Evolutionary conservation across 2,888 invertebrate species (phyloP).

Genomic region (Diabrotica balteata): DNA sequence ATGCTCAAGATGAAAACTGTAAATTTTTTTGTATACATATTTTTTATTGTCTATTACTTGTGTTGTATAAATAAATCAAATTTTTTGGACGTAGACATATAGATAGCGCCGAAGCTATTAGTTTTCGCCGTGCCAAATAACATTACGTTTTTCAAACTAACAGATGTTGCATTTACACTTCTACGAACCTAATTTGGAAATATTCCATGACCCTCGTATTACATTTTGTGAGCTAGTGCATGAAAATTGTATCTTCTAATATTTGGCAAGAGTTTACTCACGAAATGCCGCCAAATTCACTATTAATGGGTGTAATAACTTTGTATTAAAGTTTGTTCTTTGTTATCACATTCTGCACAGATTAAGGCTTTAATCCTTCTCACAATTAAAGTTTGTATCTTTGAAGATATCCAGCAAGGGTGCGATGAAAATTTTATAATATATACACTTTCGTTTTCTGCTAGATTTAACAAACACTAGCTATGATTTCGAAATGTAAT

Average conservation of each 20-base stretch:
- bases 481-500: too few relatives aligned
- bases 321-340: constrained; percentile 41
- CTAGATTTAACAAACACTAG: background rate
- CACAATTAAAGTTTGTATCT: constrained; percentile 46
- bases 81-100: too few relatives aligned
- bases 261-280: constrained; percentile 21
- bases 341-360: constrained; percentile 43
- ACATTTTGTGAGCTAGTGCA: constrained; percentile 1
- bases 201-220: background rate
- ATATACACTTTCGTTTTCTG: constrained; percentile 4
- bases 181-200: background rate
- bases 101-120: too few relatives aligned
- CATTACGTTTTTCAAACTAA: too few relatives aligned
- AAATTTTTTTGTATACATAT: too few relatives aligned
- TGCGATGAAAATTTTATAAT: constrained; percentile 14
- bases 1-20: too few relatives aligned
- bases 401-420: constrained; percentile 12
- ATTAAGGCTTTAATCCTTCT: constrained; percentile 49
- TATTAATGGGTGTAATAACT: constrained; percentile 40
- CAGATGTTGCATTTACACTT: too few relatives aligned
- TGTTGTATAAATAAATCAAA: too few relatives aligned
- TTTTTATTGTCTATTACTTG: too few relatives aligned
- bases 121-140: too few relatives aligned
- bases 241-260: constrained; percentile 16
- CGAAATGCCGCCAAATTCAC: constrained; percentile 31